Evolutionary conservation across 2,797 vertebrate genomes (phyloP).

Genomic region (Podarcis siculus): DNA sequence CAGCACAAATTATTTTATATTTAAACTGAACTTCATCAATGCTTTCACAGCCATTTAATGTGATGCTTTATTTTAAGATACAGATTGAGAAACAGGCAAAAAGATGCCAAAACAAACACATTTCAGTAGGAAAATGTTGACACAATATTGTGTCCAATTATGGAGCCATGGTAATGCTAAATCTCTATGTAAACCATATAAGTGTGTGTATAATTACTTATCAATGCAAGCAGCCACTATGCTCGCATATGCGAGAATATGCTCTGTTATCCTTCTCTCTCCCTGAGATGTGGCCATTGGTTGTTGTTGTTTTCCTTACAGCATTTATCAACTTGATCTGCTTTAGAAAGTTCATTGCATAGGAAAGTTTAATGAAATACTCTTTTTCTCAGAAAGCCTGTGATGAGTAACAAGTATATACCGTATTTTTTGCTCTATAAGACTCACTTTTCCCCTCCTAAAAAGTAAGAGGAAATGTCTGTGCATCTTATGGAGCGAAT

Average conservation of each 20-base stretch:
- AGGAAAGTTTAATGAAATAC: neutral
- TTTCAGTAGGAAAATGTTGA: neutral
- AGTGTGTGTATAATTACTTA: neutral
- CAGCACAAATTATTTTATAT: constrained; percentile 6
- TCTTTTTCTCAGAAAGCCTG: neutral
- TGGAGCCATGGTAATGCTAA: neutral
- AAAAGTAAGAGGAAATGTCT: no score
- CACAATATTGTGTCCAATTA: neutral
- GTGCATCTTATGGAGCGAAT: no score
- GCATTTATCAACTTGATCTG: neutral
- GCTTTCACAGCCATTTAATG: neutral
- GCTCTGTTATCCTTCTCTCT: neutral
- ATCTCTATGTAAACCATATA: neutral
- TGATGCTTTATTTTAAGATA: constrained; percentile 12
- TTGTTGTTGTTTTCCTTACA: neutral
- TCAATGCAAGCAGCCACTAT: neutral
- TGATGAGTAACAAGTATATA: neutral
- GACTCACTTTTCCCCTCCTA: no score
- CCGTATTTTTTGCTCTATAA: no score
- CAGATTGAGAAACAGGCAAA: neutral
- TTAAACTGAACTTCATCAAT: neutral
- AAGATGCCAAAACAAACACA: neutral
- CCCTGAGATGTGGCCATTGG: neutral
- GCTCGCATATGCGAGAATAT: neutral
- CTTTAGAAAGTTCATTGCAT: neutral